Percentiles rank a stretch among this genome's conserved stretches.
phyloP scores from a whole-genome alignment of 2,797 vertebrate species.

The Micrastur ruficollis region DNA sequence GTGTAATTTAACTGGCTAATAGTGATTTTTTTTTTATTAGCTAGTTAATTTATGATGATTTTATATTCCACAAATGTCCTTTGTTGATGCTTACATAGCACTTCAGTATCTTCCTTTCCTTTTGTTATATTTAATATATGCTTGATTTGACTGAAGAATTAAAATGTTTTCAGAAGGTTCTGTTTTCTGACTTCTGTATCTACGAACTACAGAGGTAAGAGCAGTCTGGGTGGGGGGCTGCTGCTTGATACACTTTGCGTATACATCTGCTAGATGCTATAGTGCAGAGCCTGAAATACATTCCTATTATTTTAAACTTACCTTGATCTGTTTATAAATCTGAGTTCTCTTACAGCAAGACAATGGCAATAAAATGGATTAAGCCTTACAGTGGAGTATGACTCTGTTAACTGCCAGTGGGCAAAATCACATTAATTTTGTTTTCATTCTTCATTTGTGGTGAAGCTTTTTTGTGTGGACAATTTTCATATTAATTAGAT shows the following conservation, averaged over 20 bases:
- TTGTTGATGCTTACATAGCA: background rate
- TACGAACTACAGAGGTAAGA: background rate
- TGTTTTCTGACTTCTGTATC: background rate
- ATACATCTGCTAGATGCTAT: background rate
- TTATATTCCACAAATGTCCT: background rate
- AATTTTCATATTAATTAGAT: background rate
- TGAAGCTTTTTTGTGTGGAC: background rate
- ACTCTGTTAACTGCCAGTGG: constrained; percentile 16
- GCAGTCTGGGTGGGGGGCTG: background rate
- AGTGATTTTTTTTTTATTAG: background rate
- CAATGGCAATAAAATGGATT: background rate
- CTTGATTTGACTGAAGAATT: background rate
- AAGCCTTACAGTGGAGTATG: background rate
- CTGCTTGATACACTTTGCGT: background rate
- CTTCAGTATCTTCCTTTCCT: background rate
- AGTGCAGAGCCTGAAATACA: background rate
- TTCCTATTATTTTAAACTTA: background rate
- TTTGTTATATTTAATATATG: background rate
- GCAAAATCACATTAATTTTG: constrained; percentile 15
- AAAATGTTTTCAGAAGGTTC: background rate
- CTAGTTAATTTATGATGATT: background rate
- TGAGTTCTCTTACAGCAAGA: background rate
- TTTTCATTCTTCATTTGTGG: constrained; percentile 51
- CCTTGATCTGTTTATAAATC: background rate
- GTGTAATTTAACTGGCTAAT: background rate